These are phyloP conservation scores for Champsocephalus esox DNA, from an alignment of 2,797 vertebrate species.

Conservation along the genomic window DNA sequence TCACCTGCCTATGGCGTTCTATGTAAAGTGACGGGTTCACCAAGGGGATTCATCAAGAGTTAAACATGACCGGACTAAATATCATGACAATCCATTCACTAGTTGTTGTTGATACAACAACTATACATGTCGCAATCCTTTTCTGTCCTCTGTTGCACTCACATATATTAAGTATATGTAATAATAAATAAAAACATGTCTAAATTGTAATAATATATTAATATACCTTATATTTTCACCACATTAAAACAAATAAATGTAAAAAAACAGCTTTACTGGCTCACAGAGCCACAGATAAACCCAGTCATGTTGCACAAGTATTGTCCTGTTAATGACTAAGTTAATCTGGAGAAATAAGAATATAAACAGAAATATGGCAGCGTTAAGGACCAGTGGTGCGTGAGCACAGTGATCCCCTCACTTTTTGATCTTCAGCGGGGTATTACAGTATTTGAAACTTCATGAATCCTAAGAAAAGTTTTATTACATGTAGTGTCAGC, in stretches of 20 bases:
- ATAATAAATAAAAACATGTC: not conserved
- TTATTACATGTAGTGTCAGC: conserved; percentile 56
- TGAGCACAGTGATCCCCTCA: conserved; percentile 40
- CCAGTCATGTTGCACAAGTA: not conserved
- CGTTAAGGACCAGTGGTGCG: not conserved
- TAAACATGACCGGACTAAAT: no score
- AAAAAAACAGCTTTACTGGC: not conserved
- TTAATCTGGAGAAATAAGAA: conserved; percentile 1
- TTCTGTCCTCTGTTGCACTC: not conserved
- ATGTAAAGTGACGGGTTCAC: not conserved
- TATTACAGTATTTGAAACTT: conserved; percentile 45
- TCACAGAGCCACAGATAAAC: not conserved
- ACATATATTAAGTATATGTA: not conserved
- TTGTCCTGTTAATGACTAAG: not conserved
- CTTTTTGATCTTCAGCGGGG: conserved; percentile 48
- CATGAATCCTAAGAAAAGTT: conserved; percentile 44
- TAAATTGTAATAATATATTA: not conserved
- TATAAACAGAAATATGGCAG: not conserved
- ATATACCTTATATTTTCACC: not conserved
- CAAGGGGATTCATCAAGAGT: not conserved
- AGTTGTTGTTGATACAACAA: not conserved
- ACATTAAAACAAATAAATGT: not conserved
- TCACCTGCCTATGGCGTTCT: not conserved
- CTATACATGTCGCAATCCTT: not conserved
- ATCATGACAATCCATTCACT: not conserved